These are phyloP conservation scores for Cataglyphis altisquamis DNA, from an alignment of 2,888 invertebrate species.

Conservation along the genomic window DNA sequence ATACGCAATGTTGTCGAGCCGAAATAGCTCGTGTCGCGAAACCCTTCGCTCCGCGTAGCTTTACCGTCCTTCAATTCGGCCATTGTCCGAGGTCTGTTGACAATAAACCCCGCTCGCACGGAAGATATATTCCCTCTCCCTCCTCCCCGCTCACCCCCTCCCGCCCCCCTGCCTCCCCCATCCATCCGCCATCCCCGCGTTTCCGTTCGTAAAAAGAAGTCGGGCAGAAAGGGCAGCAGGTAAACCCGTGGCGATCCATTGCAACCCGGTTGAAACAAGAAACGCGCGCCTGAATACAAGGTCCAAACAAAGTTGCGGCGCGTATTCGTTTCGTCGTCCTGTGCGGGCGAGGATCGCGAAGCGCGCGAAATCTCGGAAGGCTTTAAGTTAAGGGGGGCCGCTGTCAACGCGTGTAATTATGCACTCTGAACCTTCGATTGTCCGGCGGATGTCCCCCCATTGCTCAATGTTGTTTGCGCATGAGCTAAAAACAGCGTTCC, in stretches of 20 bases:
- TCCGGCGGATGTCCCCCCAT: slow-evolving; percentile 49
- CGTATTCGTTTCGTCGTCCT: slow-evolving; percentile 10
- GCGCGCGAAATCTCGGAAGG: neutral
- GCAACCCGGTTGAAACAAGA: slow-evolving; percentile 53
- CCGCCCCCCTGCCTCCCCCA: too few relatives aligned
- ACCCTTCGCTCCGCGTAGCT: neutral
- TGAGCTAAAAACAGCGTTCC: slow-evolving; percentile 49
- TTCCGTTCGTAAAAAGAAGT: slow-evolving; percentile 38
- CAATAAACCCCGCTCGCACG: slow-evolving; percentile 32
- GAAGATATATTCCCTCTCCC: slow-evolving; percentile 13
- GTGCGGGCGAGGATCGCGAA: slow-evolving; percentile 22
- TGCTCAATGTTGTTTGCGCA: slow-evolving; percentile 56
- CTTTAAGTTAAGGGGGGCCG: slow-evolving; percentile 40
- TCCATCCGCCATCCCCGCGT: neutral
- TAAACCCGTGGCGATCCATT: slow-evolving; percentile 26
- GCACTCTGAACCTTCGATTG: slow-evolving; percentile 52
- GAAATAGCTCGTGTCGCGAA: slow-evolving; percentile 8
- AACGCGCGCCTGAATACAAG: slow-evolving; percentile 21
- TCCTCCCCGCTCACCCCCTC: too few relatives aligned
- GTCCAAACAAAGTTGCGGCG: slow-evolving; percentile 12
- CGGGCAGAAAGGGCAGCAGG: slow-evolving; percentile 47
- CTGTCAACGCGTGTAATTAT: slow-evolving; percentile 49
- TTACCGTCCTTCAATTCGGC: slow-evolving; percentile 51
- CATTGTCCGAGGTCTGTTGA: slow-evolving; percentile 54
- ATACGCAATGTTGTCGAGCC: slow-evolving; percentile 29